Evolutionary conservation across 1,140 invertebrate genomes (phyloP), one percentile per base, ranked within the genome.

Genomic region (Drosophila bocki): DNA sequence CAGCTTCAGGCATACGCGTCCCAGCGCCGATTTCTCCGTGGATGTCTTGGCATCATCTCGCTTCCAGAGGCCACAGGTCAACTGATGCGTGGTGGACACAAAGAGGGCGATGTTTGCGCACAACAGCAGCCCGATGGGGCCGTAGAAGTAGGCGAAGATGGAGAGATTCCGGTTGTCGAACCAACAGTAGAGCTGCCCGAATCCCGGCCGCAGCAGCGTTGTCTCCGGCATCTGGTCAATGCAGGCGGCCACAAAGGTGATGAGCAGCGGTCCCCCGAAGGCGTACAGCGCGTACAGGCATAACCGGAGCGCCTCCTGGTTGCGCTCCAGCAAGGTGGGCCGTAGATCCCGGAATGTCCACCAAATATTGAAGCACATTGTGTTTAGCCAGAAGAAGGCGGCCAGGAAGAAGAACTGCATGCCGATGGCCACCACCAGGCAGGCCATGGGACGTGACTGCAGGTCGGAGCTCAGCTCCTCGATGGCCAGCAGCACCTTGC

Each of bases 291-390:
- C 95, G 93, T 97, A 97, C 35, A 97, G 93, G 44, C 96, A 94
- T 54, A 97, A 94, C 42, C 97, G 94, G 63, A 96, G 94, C 37
- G 95, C 93, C 93, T 97, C 96, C 94, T 97, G 97, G 80, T 96
- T 95, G 91, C 96, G 96, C 93, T 97, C 97, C 93, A 97, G 93
- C 84, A 95, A 96, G 77, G 96, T 96, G 45, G 97, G 96, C 63
- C 96, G 94, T 84, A 97, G 94, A 93, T 97, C 96, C 62, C 97
- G 97, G 95, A 97, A 97, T 13, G 98, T 98, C 95, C 97, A 97
- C 96, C 97, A 98, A 91, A 98, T 97, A 93, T 98, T 98, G 94
- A 98, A 97, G 93, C 98, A 98, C 97, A 99, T 98, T 42, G 97
- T 97, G 93, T 97, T 98, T 63, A 99, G 96, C 98, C 98, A 99